These are phyloP conservation scores for Hippocampus barbouri DNA, from an alignment of 2,113 vertebrate genomes.

Conservation along the genomic window DNA sequence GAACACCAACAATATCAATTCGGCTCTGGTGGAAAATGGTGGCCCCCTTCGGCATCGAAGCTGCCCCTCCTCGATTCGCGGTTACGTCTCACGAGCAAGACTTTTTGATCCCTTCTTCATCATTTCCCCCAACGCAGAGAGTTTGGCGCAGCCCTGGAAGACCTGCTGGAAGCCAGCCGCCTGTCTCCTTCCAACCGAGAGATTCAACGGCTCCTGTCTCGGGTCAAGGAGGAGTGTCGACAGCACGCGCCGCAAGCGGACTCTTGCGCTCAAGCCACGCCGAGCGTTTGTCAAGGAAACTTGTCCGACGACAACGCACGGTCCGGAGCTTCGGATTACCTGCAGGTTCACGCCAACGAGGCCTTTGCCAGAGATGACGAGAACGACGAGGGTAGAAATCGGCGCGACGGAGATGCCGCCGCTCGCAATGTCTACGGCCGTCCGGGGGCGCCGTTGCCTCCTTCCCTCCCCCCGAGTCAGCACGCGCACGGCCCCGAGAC, in stretches of 20 bases:
- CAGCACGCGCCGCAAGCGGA: conserved; percentile 57
- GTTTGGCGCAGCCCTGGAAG: conserved; percentile 84
- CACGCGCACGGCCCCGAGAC: conserved; percentile 78
- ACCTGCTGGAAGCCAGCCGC: conserved; percentile 85
- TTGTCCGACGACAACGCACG: conserved; percentile 37
- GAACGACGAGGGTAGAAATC: conserved; percentile 24
- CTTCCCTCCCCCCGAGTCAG: conserved; percentile 74
- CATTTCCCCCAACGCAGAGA: conserved; percentile 72
- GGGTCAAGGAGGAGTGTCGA: conserved; percentile 91
- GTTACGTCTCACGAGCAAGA: too few relatives aligned
- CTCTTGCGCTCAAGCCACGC: conserved; percentile 64
- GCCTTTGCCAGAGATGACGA: conserved; percentile 45
- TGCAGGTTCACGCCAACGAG: conserved; percentile 42
- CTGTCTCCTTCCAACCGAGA: conserved; percentile 90
- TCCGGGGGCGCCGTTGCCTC: conserved; percentile 18
- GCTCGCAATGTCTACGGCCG: conserved; percentile 34
- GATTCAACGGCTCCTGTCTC: conserved; percentile 84
- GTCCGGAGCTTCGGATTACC: conserved; percentile 27
- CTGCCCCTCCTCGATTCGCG: too few relatives aligned
- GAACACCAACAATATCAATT: background rate
- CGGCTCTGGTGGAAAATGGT: too few relatives aligned
- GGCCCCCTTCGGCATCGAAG: too few relatives aligned
- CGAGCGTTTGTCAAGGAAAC: conserved; percentile 54
- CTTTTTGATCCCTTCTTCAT: background rate
- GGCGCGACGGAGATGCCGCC: conserved; percentile 55